These are phyloP conservation scores for Callaeas wilsoni DNA, from an alignment of 2,113 vertebrate species.

Conservation along the genomic window DNA sequence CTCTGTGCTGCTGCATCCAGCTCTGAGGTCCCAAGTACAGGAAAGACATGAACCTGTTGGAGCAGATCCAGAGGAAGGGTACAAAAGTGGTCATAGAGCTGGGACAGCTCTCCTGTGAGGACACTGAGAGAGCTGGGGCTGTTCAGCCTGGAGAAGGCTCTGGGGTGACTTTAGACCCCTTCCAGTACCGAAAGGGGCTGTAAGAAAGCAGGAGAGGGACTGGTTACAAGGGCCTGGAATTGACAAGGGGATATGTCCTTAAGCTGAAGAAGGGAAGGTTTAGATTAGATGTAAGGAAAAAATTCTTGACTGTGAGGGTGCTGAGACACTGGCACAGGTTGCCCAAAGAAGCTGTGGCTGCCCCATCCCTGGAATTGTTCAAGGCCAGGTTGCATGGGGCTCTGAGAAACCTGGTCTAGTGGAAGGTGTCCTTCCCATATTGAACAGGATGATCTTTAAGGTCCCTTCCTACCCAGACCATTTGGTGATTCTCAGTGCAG, in stretches of 20 bases:
- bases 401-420: neutral
- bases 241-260: neutral
- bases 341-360: neutral
- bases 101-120: neutral
- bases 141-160: neutral
- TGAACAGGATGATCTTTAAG: neutral
- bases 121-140: neutral
- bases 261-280: neutral
- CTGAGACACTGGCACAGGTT: neutral
- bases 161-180: neutral
- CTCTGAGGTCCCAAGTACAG: too few species aligned
- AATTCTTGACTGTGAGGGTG: neutral
- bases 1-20: neutral
- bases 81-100: rapidly evolving
- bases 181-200: neutral
- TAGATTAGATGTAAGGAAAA: neutral
- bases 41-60: neutral
- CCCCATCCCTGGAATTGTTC: neutral
- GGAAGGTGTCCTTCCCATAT: neutral
- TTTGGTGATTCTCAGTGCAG: neutral
- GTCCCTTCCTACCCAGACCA: neutral
- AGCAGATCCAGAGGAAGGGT: neutral
- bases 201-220: neutral
- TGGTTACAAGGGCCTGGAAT: neutral
- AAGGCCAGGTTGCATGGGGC: neutral